Base-by-base conservation (phyloP, 1,140 invertebrate species). In the Ericerus pela region DNA sequence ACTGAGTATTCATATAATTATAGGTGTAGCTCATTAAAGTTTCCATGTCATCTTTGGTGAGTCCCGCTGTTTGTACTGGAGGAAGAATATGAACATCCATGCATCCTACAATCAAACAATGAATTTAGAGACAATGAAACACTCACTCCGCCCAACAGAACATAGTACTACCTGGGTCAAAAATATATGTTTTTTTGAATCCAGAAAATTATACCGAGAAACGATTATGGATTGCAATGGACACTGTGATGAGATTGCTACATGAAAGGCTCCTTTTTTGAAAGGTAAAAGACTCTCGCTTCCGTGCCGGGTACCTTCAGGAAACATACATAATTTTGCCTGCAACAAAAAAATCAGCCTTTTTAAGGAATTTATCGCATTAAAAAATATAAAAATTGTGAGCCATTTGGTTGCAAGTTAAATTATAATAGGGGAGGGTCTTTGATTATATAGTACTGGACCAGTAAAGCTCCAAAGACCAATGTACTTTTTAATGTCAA, bases 191-290 rank as follows among this genome's bases (percentile, higher is more conserved):
- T 77, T 74, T 61, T 80, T 76, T 47, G 77, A 73, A 62, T 85
- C 84, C 57, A 92, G 74, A 65, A 91, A 93, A 47, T 80, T 78
- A 68, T 93, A 95, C 65, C 82, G 81, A 0, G 87, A 90, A n/a
- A 92, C 81, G 26, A 93, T 83, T 0, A 95, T 77, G 0, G 91
- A 91, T 64, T 92, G 81, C 59, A 95, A 82, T 12, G 88, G 86
- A 43, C 84, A 79, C 67, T 85, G 78, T 11, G 85, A 81, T 57
- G 81, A 77, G 41, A 94, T 72, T 1, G 92, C 91, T 57, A 94
- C 79, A 68, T 95, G 87, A 70, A 96, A 96, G 1, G 88, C 90
- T 1, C 92, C 93, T 71, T 95, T 95, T 67, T 95, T 94, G 64
- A 89, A 88, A 1, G 84, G 83, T 60, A 86, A 62, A 31, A 90